Percentiles rank a stretch among this genome's conserved stretches.
phyloP scores from a whole-genome alignment of 2,888 invertebrate species.

The Eulithis prunata region DNA sequence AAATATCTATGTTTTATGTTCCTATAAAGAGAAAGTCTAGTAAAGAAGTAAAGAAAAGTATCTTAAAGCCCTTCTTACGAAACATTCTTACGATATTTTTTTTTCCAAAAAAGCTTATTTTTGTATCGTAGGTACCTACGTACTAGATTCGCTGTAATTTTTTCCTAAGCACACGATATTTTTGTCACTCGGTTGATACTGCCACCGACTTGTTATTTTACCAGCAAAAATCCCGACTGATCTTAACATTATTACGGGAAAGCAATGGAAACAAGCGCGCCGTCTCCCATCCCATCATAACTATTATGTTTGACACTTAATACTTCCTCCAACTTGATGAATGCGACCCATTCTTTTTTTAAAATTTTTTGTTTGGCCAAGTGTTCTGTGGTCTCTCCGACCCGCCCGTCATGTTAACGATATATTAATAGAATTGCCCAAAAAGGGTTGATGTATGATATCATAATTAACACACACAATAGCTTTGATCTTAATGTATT shows the following conservation, averaged over 20 bases:
- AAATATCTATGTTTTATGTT: background rate
- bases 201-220: too few relatives aligned
- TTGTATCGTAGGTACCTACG: too few relatives aligned
- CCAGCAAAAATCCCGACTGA: background rate
- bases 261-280: slow-evolving; percentile 49
- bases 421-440: slow-evolving; percentile 58
- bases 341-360: slow-evolving; percentile 50
- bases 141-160: too few relatives aligned
- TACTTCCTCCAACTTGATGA: slow-evolving; percentile 74
- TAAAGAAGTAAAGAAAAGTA: too few relatives aligned
- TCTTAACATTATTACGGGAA: slow-evolving; percentile 6
- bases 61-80: too few relatives aligned
- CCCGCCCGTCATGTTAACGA: slow-evolving; percentile 56
- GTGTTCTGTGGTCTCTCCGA: slow-evolving; percentile 42
- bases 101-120: too few relatives aligned
- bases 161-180: too few relatives aligned
- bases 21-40: too few relatives aligned
- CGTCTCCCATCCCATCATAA: slow-evolving; percentile 60
- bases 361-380: slow-evolving; percentile 52
- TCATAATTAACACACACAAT: slow-evolving; percentile 76
- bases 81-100: too few relatives aligned
- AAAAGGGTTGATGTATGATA: slow-evolving; percentile 71
- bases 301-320: slow-evolving; percentile 76
- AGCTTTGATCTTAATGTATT: slow-evolving; percentile 35
- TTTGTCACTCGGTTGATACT: too few relatives aligned